These are phyloP conservation scores for Quadriops clusia DNA, from an alignment of 2,888 invertebrate species.

Conservation along the genomic window DNA sequence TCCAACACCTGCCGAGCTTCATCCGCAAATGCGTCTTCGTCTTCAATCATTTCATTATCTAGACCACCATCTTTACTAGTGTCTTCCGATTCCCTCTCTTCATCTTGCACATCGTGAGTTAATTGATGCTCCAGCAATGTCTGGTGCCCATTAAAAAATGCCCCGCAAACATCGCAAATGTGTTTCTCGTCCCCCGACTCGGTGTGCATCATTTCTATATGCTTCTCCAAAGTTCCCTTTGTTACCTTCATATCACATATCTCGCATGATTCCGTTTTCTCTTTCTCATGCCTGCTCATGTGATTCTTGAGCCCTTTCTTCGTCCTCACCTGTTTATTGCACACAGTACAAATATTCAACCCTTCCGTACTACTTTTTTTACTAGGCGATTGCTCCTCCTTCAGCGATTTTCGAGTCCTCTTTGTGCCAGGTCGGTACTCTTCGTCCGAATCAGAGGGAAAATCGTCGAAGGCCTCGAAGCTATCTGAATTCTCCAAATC, in stretches of 20 bases:
- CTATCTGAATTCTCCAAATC: too few relatives aligned
- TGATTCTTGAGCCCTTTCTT: conserved; percentile 30
- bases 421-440: too few relatives aligned
- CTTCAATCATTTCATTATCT: conserved; percentile 12
- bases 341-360: conserved; percentile 27
- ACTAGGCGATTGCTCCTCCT: conserved; percentile 8
- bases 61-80: conserved; percentile 12
- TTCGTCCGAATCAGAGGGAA: conserved; percentile 17
- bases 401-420: too few relatives aligned
- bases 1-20: conserved; percentile 2
- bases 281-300: conserved; percentile 29
- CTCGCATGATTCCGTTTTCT: conserved; percentile 29
- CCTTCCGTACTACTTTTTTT: conserved; percentile 20
- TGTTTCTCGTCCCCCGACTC: conserved; percentile 17
- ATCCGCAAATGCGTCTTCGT: conserved; percentile 10
- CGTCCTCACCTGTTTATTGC: conserved; percentile 27
- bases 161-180: conserved; percentile 23
- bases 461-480: too few relatives aligned
- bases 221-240: conserved; percentile 29
- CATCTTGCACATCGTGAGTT: conserved; percentile 21
- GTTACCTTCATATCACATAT: conserved; percentile 31
- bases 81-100: conserved; percentile 14
- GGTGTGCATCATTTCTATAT: conserved; percentile 26
- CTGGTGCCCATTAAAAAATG: conserved; percentile 23
- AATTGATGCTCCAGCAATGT: conserved; percentile 21